Base-by-base conservation (phyloP, 2,113 vertebrate species). In the Mystacornis crossleyi region DNA sequence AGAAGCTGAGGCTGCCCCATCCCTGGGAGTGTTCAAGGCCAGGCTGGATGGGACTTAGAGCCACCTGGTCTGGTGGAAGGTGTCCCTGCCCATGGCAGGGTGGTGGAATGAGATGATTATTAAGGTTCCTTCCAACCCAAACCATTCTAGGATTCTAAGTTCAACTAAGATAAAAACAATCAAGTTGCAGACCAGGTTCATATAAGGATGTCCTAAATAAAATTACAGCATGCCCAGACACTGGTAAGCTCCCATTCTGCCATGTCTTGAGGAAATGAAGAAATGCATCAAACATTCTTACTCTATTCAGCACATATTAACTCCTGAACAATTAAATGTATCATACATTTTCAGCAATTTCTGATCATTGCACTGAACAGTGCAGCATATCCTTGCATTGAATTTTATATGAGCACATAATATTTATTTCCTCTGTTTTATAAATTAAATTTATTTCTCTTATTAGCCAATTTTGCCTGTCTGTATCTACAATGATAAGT, bases 51-150 rank as follows among this genome's bases (percentile, higher is more conserved):
- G 33, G 36, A 16, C 50, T 45, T 2, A 1, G 50, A 71, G 33
- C 38, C 31, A 3, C 0, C 38, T 47, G 53, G 8, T 0, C 1
- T 14, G 0, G 1, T 47, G n/a, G 20, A 34, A 86, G 12, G 6
- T 28, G 29, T 9, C 21, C n/a, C 58, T 79, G 14, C 6, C 57
- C 20, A 19, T 19, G 29, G 25, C n/a, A 23, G 14, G 33, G 10
- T 1, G 19, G 10, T 53, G 33, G 45, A 73, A 61, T 15, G 2
- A 48, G 16, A 14, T 28, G 8, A 42, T 80, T 9, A 3, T 48
- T 48, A 61, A 75, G 21, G 48, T 69, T 12, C 8, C 20, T 61
- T 54, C 40, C 20, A 69, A 40, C 9, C 24, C n/a, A 82, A 69
- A 54, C 21, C n/a, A 42, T 48, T 48, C 62, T 9, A 12, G 14